phyloP scores from a whole-genome alignment of 2,888 invertebrate species.

The Acleris emargana region DNA sequence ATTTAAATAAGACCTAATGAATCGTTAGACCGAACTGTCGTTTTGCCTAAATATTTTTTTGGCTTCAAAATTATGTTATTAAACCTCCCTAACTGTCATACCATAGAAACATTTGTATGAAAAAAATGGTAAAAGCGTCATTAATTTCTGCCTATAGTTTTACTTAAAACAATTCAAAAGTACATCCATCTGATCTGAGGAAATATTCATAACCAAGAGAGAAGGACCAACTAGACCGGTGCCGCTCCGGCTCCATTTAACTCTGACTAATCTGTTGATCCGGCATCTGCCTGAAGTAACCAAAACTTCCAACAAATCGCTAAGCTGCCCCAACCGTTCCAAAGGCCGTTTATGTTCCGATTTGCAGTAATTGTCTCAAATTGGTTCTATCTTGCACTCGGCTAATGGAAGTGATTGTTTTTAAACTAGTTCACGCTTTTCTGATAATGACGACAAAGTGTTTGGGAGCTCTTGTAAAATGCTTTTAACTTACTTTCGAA shows the following conservation, averaged over 20 bases:
- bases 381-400: slow-evolving; percentile 49
- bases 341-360: slow-evolving; percentile 39
- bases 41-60: no score
- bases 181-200: no score
- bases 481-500: slow-evolving; percentile 18
- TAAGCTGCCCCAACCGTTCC: slow-evolving; percentile 1
- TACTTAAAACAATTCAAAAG: no score
- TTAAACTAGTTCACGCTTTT: slow-evolving; percentile 38
- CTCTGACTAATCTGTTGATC: background rate
- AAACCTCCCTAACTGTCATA: no score
- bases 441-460: slow-evolving; percentile 20
- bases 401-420: slow-evolving; percentile 53
- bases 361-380: slow-evolving; percentile 52
- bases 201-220: no score
- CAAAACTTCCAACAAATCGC: slow-evolving; percentile 6
- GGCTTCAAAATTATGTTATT: no score
- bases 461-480: slow-evolving; percentile 19
- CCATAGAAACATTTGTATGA: no score
- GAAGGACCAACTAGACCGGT: no score
- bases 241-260: background rate
- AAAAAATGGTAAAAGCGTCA: no score
- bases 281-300: background rate
- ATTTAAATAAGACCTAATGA: no score
- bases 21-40: no score
- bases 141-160: no score